phyloP scores from a whole-genome alignment of 2,888 invertebrate genomes.

The Cosmia trapezina region DNA sequence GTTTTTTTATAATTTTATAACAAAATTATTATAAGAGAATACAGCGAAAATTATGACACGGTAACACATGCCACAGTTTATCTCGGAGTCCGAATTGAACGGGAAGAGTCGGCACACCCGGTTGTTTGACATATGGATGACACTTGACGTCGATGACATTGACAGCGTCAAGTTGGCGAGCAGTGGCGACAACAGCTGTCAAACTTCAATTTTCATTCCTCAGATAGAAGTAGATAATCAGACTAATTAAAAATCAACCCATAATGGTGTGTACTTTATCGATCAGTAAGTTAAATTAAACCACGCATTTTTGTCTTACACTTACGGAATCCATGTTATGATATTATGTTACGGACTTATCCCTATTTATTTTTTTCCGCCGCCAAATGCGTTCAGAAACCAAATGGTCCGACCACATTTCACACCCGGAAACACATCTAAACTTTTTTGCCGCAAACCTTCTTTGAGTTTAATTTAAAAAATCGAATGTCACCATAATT shows the following conservation, averaged over 20 bases:
- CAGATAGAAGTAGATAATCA: too few relatives aligned
- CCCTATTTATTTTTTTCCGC: conserved; percentile 61
- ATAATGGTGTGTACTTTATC: background rate
- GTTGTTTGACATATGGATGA: too few relatives aligned
- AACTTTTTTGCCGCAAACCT: conserved; percentile 78
- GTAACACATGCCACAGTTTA: too few relatives aligned
- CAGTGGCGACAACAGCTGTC: background rate
- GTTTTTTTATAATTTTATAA: too few relatives aligned
- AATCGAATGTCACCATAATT: conserved; percentile 48
- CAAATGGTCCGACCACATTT: conserved; percentile 86
- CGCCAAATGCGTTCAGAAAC: conserved; percentile 81
- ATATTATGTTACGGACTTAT: conserved; percentile 30
- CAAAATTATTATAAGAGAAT: too few relatives aligned
- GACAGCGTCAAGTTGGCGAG: too few relatives aligned
- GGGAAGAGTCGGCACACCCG: too few relatives aligned
- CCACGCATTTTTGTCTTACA: background rate
- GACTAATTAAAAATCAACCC: too few relatives aligned
- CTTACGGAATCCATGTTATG: conserved; percentile 52
- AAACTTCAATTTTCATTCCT: background rate
- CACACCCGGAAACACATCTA: conserved; percentile 86
- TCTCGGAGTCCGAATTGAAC: too few relatives aligned
- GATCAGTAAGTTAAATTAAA: background rate
- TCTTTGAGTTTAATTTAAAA: conserved; percentile 59
- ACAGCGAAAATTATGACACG: too few relatives aligned
- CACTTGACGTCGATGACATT: too few relatives aligned